phyloP scores from a whole-genome alignment of 2,797 vertebrate genomes.

The Carduelis carduelis region DNA sequence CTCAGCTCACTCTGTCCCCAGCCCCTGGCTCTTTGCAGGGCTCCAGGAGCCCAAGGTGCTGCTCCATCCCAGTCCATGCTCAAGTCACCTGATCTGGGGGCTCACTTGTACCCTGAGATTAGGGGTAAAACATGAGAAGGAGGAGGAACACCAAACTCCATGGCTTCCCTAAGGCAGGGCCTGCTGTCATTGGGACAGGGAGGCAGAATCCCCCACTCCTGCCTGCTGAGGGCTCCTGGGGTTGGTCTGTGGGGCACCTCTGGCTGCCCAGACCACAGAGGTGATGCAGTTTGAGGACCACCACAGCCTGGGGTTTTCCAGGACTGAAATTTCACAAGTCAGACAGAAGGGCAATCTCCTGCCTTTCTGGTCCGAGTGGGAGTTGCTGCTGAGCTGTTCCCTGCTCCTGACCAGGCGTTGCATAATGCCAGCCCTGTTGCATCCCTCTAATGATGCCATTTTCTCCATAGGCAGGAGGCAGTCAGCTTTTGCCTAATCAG shows the following conservation, averaged over 20 bases:
- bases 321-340: background rate
- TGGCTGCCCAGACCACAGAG: background rate
- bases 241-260: background rate
- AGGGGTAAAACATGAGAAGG: background rate
- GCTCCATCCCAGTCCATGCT: background rate
- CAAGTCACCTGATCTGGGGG: accelerated
- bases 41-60: accelerated
- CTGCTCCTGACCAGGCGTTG: background rate
- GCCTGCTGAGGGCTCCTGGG: background rate
- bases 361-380: background rate
- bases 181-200: background rate
- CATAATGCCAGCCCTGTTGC: slow-evolving; percentile 53
- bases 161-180: accelerated
- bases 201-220: background rate
- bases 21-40: background rate
- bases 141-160: background rate
- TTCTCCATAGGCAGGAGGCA: slow-evolving; percentile 50
- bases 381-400: background rate
- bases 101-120: too few relatives aligned
- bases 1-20: background rate
- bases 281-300: background rate
- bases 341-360: background rate
- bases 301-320: background rate
- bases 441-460: slow-evolving; percentile 73
- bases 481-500: slow-evolving; percentile 66